Base-by-base conservation (phyloP, 2,888 invertebrate species). In the Tryphoninae sp. region DNA sequence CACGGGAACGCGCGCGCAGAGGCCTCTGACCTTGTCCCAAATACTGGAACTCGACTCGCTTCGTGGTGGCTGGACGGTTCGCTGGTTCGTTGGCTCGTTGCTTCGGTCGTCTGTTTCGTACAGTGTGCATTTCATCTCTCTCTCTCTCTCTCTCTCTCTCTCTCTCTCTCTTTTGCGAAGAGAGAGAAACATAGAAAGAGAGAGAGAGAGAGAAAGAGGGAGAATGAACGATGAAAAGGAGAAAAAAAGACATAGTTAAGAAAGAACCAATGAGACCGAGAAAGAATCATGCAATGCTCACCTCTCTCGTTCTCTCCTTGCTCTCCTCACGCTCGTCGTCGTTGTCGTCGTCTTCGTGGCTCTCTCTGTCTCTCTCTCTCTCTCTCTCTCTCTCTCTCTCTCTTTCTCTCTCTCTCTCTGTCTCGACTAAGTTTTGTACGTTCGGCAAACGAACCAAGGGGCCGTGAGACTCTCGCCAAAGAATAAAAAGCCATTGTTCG, bases 21-120 rank as follows among this genome's bases (percentile, higher is more conserved):
- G 91, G 91, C 91, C 88, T 91, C 91, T 92, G 92, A 92, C 92
- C 92, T 92, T 92, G 92, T 92, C 92, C 92, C 91, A 91, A 92
- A 92, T 92, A 91, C 91, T 90, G 87, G 81, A 80, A 58, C 83
- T 84, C 89, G 55, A 42, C 61, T 72, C 76, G 58, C 84, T 65
- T 8, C 7, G 19, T 19, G 81, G 77, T 86, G 81, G 83, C 81
- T 85, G 86, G 82, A 82, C 84, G 83, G 84, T 82, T 86, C 82
- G 84, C 80, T 81, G 86, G 82, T 84, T 86, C 84, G 80, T 80
- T 85, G 83, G 86, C 85, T 84, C 84, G 85, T 85, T 83, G 84
- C 83, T 84, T 88, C 84, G 33, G 4, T 84, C 84, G 77, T 80
- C 82, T 73, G 58, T 80, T 84, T 67, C 74, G 65, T 79, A 78